Evolutionary conservation across 2,113 vertebrate species (phyloP), one percentile per base, ranked within the genome.

Genomic region (Serilophus lunatus): DNA sequence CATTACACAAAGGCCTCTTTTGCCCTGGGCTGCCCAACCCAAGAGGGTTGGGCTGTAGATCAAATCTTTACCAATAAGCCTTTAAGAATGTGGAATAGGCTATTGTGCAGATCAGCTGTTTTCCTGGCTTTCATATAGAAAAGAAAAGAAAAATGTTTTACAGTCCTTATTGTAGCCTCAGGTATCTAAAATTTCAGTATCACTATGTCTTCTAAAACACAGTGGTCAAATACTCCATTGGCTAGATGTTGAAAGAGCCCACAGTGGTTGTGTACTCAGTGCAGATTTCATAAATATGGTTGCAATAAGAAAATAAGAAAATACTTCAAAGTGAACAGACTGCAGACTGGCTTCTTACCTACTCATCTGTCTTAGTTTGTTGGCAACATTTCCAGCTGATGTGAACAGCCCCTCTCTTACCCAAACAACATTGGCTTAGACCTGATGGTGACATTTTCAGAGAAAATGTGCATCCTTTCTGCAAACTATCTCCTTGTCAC

Each of bases 51-150:
- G 76, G 23, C 82, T 70, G 26, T 70, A 88, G 64, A 93, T 93
- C 80, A 90, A 95, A 91, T 64, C 64, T 88, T 93, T 86, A 56
- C 42, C 40, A 65, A 77, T 61, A 92, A 92, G 17, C 53, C 63
- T 86, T 81, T 77, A 86, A 86, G 81, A 93, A 93, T 77, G 42
- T 31, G 72, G 72, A 88, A 53, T 13, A 77, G 29, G 72, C 28
- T 74, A 22, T 88, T 88, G 80, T 80, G 71, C 50, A 72, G 50
- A 83, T 83, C 47, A 65, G 33, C 29, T 76, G 72, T 29, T 84
- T 84, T 89, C 35, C 51, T 38, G 56, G 64, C 60, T 88, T 92
- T 92, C 68, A 81, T 24, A 50, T 2, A 36, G 47, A 49, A 64
- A 90, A 70, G 47, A 49, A 64, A 90, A 70, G 38, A 56, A 64